Evolutionary conservation across 2,888 invertebrate species (phyloP).

Genomic region (Mycalesis mineus): DNA sequence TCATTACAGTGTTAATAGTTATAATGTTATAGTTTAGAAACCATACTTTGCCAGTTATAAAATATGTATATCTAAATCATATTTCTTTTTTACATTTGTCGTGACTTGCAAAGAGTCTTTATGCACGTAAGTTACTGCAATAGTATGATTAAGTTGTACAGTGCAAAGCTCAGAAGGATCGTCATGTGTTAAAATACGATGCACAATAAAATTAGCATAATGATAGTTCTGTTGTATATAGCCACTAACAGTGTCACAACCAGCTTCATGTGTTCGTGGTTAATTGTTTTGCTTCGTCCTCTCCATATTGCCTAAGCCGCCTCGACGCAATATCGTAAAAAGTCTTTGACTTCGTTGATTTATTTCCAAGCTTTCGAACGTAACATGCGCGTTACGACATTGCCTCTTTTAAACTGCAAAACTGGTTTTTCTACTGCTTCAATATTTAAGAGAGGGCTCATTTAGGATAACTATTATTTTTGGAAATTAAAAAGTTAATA

Average conservation of each 20-base stretch:
- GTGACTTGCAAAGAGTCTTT: too few species aligned
- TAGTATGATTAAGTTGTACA: not conserved
- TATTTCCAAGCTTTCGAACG: conserved; percentile 1
- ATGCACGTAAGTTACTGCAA: too few species aligned
- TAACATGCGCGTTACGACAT: not conserved
- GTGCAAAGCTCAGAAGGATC: not conserved
- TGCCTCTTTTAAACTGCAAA: not conserved
- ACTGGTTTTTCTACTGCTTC: too few species aligned
- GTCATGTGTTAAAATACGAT: not conserved
- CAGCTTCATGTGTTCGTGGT: conserved; percentile 8
- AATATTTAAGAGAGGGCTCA: too few species aligned
- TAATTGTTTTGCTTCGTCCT: conserved; percentile 11
- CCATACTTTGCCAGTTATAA: too few species aligned
- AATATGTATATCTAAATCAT: too few species aligned
- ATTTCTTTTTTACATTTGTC: too few species aligned
- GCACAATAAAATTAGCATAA: not conserved
- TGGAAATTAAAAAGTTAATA: too few species aligned
- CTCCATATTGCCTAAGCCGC: conserved; percentile 10
- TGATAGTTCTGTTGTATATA: not conserved
- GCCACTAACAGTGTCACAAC: conserved; percentile 1
- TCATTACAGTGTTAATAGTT: too few species aligned
- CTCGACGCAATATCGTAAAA: conserved; percentile 19
- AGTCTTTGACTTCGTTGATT: conserved; percentile 3
- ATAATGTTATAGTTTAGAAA: too few species aligned
- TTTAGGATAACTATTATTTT: too few species aligned